Percentiles rank a stretch among this genome's conserved stretches.
phyloP scores from a whole-genome alignment of 2,888 invertebrate species.

The Bimastos eiseni region DNA sequence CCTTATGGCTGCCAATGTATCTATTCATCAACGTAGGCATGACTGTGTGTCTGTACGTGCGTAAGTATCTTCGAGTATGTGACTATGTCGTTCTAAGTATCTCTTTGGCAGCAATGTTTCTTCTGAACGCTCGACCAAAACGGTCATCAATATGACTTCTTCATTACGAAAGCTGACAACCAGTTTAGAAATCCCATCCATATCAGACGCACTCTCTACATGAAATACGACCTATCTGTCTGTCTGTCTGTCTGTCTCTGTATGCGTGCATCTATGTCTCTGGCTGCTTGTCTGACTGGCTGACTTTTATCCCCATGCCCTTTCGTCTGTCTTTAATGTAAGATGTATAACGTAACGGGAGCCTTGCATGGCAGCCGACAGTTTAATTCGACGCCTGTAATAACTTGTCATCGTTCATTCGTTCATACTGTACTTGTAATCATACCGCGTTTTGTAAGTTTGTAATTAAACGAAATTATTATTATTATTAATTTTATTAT shows the following conservation, averaged over 20 bases:
- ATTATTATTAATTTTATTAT: too few relatives aligned
- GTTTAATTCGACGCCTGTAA: too few relatives aligned
- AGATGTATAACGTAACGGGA: too few relatives aligned
- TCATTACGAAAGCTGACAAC: neutral
- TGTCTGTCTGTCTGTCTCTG: neutral
- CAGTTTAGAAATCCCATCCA: neutral
- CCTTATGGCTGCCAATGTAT: neutral
- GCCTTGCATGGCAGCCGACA: too few relatives aligned
- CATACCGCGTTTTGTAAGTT: too few relatives aligned
- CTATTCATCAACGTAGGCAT: neutral
- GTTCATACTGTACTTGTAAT: too few relatives aligned
- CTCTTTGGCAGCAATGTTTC: neutral
- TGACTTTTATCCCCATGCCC: neutral
- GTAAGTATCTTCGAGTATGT: neutral
- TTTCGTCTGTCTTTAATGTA: neutral
- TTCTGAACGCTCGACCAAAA: neutral
- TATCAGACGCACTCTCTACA: neutral
- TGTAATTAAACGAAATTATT: too few relatives aligned
- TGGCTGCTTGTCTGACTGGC: neutral
- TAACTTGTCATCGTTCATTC: too few relatives aligned
- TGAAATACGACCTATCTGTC: neutral
- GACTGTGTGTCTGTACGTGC: neutral
- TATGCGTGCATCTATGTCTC: neutral
- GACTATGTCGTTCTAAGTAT: neutral
- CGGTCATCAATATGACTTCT: slow-evolving; percentile 6